phyloP scores from a whole-genome alignment of 2,888 invertebrate species.

The Nesidiocoris tenuis region DNA sequence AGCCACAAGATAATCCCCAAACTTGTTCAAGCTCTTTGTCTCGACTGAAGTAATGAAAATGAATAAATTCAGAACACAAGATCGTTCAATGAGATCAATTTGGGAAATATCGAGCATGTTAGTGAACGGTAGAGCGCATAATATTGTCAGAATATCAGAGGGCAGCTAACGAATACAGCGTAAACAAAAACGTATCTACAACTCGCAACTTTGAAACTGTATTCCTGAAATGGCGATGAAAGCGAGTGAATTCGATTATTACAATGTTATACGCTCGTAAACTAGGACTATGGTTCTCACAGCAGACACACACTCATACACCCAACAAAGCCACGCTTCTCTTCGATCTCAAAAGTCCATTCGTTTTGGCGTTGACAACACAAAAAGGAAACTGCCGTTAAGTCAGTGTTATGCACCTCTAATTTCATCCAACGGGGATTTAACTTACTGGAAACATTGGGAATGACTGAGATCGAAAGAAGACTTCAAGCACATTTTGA shows the following conservation, averaged over 20 bases:
- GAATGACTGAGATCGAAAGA: constrained; percentile 28
- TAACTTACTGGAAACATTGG: constrained; percentile 23
- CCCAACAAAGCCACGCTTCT: constrained; percentile 41
- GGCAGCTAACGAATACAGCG: too few species aligned
- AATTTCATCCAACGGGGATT: too few species aligned
- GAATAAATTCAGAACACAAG: not conserved
- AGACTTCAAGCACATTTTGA: constrained; percentile 27
- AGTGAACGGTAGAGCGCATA: constrained; percentile 1
- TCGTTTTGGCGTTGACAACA: too few species aligned
- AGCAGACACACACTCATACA: constrained; percentile 40
- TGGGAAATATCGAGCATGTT: constrained; percentile 30
- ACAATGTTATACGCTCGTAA: not conserved
- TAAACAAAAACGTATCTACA: too few species aligned
- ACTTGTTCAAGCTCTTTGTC: too few species aligned
- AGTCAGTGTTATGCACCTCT: too few species aligned
- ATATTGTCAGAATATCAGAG: not conserved
- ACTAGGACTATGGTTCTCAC: constrained; percentile 1
- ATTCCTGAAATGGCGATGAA: too few species aligned
- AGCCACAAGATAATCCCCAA: constrained; percentile 25
- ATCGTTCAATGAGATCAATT: too few species aligned
- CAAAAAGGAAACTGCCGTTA: too few species aligned
- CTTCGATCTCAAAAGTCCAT: constrained; percentile 21
- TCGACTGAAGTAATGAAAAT: not conserved
- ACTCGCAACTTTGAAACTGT: too few species aligned
- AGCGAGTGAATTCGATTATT: too few species aligned